Conservation (phyloP, 1,140 invertebrate species). For the Drosophila punjabiensis region DNA sequence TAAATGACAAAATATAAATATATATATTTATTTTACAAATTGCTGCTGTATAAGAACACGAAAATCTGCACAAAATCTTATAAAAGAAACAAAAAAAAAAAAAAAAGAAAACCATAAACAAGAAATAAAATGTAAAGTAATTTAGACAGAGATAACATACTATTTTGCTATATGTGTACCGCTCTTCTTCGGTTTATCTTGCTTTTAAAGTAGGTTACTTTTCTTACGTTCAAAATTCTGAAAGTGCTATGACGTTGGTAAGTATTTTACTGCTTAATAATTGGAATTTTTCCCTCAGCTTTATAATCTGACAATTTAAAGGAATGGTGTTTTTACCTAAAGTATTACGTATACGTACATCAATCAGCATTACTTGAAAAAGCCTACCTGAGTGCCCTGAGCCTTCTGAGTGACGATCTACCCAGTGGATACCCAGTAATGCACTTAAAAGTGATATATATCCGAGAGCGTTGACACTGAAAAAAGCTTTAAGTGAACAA, state of each 20-base stretch:
- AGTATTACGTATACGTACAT: too few relatives aligned
- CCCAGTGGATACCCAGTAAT: too few relatives aligned
- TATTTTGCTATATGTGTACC: constrained; percentile 1
- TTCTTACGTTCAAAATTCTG: neutral
- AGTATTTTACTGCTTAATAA: neutral
- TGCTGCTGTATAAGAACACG: constrained; percentile 45
- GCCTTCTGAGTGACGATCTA: too few relatives aligned
- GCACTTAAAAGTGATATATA: too few relatives aligned
- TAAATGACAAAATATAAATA: constrained; percentile 26
- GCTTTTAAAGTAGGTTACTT: too few relatives aligned
- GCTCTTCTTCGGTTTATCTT: constrained; percentile 2
- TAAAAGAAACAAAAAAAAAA: too few relatives aligned
- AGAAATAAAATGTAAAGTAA: constrained; percentile 58
- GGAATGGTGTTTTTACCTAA: too few relatives aligned
- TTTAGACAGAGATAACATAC: constrained; percentile 34
- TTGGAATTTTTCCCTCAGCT: neutral
- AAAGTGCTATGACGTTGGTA: neutral
- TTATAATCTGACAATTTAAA: neutral
- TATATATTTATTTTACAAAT: constrained; percentile 62
- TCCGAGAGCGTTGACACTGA: too few relatives aligned
- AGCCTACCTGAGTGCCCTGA: too few relatives aligned
- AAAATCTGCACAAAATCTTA: constrained; percentile 58
- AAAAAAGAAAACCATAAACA: constrained; percentile 31
- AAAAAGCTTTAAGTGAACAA: too few relatives aligned
- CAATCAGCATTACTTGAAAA: too few relatives aligned